Evolutionary conservation across 2,797 vertebrate species (phyloP).

Genomic region (Artibeus lituratus): DNA sequence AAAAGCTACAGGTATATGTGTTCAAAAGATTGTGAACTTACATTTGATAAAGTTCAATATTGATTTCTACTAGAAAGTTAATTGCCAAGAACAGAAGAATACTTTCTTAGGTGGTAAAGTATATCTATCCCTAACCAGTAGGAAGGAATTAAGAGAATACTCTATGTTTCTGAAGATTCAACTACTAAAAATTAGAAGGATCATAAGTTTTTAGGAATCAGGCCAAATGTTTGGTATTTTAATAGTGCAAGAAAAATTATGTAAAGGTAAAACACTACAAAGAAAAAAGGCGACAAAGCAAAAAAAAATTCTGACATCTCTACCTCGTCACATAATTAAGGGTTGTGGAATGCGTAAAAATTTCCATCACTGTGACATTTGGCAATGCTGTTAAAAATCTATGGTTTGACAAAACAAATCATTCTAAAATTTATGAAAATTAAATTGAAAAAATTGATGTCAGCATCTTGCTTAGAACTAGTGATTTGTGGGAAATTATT

Average conservation of each 20-base stretch:
- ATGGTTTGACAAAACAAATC: neutral
- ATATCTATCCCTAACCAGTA: neutral
- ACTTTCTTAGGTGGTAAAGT: neutral
- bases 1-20: neutral
- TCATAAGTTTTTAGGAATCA: neutral
- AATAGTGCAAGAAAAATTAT: neutral
- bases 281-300: neutral
- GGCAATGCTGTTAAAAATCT: neutral
- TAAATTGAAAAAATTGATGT: neutral
- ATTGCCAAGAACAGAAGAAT: neutral
- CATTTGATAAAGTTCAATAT: neutral
- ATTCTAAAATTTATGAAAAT: neutral
- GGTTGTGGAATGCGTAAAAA: neutral
- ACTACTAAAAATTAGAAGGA: neutral
- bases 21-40: neutral
- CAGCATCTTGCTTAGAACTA: neutral
- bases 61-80: neutral
- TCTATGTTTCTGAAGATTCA: neutral
- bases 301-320: neutral
- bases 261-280: neutral
- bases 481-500: neutral
- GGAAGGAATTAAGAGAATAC: neutral
- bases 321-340: neutral
- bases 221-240: neutral
- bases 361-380: neutral